A percentile compares a stretch with the other conserved stretches of the same genome.
These are phyloP conservation scores for Sinhomidia bicolor DNA, from an alignment of 2,888 invertebrate species.

Conservation along the genomic window DNA sequence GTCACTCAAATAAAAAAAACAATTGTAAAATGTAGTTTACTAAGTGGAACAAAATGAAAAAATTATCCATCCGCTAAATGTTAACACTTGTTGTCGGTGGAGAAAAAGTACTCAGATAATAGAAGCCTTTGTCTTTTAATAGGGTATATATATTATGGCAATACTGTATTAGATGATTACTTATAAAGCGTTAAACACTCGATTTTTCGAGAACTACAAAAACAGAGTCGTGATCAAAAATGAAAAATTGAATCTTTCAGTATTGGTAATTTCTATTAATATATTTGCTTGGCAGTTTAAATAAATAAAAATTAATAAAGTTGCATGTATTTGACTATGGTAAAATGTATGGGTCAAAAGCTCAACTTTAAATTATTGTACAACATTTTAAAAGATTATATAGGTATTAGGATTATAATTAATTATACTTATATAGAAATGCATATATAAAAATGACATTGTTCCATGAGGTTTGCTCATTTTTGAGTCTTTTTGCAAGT, in stretches of 20 bases:
- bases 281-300: not conserved
- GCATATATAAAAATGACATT: not conserved
- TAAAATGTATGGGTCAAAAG: not conserved
- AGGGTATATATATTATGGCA: not conserved
- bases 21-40: not conserved
- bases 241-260: conserved; percentile 70
- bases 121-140: conserved; percentile 40
- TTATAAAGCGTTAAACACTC: not conserved
- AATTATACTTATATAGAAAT: not conserved
- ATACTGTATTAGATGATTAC: not conserved
- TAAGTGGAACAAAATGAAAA: conserved; percentile 51
- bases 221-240: conserved; percentile 33
- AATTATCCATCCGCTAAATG: conserved; percentile 65
- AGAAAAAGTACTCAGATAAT: conserved; percentile 37
- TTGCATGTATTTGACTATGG: not conserved
- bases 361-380: conserved; percentile 9
- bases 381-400: not conserved
- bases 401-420: not conserved
- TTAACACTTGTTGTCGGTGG: not conserved
- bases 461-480: conserved; percentile 38
- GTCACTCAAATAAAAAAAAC: not conserved
- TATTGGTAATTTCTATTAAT: conserved; percentile 45
- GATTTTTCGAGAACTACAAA: conserved; percentile 25
- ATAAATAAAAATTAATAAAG: not conserved
- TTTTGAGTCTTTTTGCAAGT: not conserved